Evolutionary conservation across 2,113 vertebrate species (phyloP).

Genomic region (Elachura formosa): DNA sequence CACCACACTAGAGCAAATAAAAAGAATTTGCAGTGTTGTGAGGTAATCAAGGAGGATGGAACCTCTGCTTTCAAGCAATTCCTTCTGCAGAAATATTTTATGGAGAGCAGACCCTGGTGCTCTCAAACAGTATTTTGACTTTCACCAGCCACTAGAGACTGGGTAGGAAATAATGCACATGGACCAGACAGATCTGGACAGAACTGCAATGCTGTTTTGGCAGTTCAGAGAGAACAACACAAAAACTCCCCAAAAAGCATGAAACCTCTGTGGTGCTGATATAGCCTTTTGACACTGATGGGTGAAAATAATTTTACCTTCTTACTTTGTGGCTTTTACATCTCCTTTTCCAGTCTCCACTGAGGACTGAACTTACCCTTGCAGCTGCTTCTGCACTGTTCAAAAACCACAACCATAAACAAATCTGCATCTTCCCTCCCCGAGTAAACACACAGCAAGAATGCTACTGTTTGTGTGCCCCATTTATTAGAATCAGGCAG

Average conservation of each 20-base stretch:
- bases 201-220: background rate
- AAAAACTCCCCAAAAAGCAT: background rate
- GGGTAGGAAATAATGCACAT: background rate
- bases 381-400: background rate
- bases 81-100: background rate
- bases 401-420: background rate
- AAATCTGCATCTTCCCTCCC: background rate
- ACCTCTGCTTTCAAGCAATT: background rate
- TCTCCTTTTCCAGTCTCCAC: background rate
- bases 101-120: background rate
- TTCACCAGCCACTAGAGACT: background rate
- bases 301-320: background rate
- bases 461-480: background rate
- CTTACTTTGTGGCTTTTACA: background rate
- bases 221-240: background rate
- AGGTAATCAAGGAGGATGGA: background rate
- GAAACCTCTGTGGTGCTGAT: background rate
- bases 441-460: background rate
- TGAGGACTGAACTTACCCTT: background rate
- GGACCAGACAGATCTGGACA: background rate
- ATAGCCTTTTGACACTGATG: background rate
- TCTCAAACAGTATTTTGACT: background rate
- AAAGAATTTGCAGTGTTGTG: background rate
- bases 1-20: background rate
- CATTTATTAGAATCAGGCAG: background rate